Evolutionary conservation across 2,797 vertebrate species (phyloP).

Genomic region (Melanotaenia boesemani): DNA sequence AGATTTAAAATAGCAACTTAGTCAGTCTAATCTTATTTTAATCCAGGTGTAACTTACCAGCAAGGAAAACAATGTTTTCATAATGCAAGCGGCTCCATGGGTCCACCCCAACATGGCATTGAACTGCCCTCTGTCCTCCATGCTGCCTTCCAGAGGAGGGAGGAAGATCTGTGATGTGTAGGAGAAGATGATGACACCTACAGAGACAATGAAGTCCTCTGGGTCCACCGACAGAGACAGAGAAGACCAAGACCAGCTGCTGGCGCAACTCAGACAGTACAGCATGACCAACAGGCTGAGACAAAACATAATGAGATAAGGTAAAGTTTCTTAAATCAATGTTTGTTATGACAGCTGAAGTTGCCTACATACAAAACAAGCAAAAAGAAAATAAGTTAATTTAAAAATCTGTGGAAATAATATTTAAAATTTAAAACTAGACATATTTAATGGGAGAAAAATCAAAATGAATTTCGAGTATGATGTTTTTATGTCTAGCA

Average conservation of each 20-base stretch:
- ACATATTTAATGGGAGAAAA: neutral
- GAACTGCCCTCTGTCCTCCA: conserved; percentile 83
- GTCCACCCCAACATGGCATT: conserved; percentile 83
- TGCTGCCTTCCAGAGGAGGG: conserved; percentile 84
- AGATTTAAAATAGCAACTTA: neutral
- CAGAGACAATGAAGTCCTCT: conserved; percentile 85
- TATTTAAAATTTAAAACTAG: neutral
- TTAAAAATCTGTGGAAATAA: neutral
- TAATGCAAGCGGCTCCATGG: conserved; percentile 83
- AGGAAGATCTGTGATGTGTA: conserved; percentile 91
- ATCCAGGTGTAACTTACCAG: conserved; percentile 56
- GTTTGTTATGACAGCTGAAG: neutral
- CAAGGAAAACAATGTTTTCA: conserved; percentile 86
- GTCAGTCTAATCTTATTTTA: neutral
- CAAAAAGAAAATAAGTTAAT: neutral
- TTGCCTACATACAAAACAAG: neutral
- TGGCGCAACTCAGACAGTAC: conserved; percentile 82
- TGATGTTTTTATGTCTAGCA: neutral
- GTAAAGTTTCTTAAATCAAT: neutral
- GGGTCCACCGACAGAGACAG: conserved; percentile 80
- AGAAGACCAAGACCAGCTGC: conserved; percentile 82
- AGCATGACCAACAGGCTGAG: conserved; percentile 77
- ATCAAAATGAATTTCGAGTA: neutral
- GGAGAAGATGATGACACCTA: conserved; percentile 89
- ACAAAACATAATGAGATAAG: conserved; percentile 4